These are phyloP conservation scores for Nothobranchius kuhntae DNA, from an alignment of 2,113 vertebrate species.

Conservation along the genomic window DNA sequence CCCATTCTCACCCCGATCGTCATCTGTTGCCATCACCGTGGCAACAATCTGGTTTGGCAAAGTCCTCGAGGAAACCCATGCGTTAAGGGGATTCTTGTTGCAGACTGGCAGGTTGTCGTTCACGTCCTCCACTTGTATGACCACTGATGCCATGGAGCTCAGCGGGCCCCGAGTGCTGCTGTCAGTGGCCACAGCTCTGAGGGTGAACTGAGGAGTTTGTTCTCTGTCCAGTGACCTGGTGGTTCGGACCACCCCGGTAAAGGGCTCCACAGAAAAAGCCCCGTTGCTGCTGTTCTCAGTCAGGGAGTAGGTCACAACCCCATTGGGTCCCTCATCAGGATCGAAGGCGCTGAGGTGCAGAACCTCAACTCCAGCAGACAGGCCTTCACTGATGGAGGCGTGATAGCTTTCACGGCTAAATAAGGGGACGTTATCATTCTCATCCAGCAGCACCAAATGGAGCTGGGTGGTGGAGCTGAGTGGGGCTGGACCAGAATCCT, in stretches of 20 bases:
- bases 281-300: constrained; percentile 77
- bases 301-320: constrained; percentile 83
- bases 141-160: constrained; percentile 78
- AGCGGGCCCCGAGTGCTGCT: constrained; percentile 74
- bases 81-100: constrained; percentile 78
- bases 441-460: constrained; percentile 83
- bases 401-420: constrained; percentile 82
- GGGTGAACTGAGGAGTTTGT: constrained; percentile 75
- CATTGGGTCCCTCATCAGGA: constrained; percentile 83
- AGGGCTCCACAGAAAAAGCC: constrained; percentile 79
- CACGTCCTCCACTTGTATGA: constrained; percentile 83
- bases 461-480: constrained; percentile 80
- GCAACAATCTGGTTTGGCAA: constrained; percentile 73
- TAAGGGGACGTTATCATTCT: constrained; percentile 87
- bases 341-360: constrained; percentile 82
- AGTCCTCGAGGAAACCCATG: constrained; percentile 72
- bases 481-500: constrained; percentile 78
- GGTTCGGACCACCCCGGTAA: constrained; percentile 77
- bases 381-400: constrained; percentile 82
- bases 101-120: constrained; percentile 90
- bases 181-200: constrained; percentile 85
- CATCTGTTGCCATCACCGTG: constrained; percentile 78
- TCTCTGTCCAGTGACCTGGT: constrained; percentile 83
- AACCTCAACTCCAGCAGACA: constrained; percentile 77
- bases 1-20: constrained; percentile 85